Conservation (phyloP, 92 coral and sea anemone genomes). For the Siderastrea siderea region DNA sequence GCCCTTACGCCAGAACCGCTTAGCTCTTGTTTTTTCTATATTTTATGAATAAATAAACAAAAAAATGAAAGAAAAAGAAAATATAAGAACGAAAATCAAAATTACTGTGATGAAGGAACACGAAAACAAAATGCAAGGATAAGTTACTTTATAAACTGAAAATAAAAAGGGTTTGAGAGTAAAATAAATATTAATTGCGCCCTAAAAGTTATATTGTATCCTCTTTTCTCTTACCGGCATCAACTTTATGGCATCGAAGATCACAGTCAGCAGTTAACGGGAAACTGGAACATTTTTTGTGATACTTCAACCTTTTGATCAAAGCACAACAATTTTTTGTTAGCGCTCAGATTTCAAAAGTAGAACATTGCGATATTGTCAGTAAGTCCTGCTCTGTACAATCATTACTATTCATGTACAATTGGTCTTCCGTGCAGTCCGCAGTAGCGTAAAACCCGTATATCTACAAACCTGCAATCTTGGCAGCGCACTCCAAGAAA, state of each 20-base stretch:
- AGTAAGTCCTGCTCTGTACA: neutral
- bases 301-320: constrained; percentile 85
- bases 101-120: constrained; percentile 1
- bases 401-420: constrained; percentile 31
- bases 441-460: neutral
- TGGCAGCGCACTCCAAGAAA: constrained; percentile 93
- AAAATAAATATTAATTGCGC: constrained; percentile 66
- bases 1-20: constrained; percentile 79
- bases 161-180: constrained; percentile 35
- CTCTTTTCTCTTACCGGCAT: constrained; percentile 63
- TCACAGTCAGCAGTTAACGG: constrained; percentile 52
- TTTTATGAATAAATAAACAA: neutral
- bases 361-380: constrained; percentile 5
- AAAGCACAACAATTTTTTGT: constrained; percentile 1
- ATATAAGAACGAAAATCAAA: neutral
- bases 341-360: neutral
- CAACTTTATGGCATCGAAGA: constrained; percentile 55
- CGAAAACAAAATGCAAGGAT: neutral
- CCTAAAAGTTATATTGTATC: constrained; percentile 70
- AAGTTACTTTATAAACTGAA: neutral
- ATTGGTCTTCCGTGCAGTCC: neutral
- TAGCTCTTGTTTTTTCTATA: constrained; percentile 67
- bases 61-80: neutral
- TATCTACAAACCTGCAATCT: constrained; percentile 86
- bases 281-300: constrained; percentile 82